Percentiles rank a stretch among this genome's conserved stretches.
Evolutionary conservation across 2,113 vertebrate genomes (phyloP).

Genomic region (Toxostoma redivivum): DNA sequence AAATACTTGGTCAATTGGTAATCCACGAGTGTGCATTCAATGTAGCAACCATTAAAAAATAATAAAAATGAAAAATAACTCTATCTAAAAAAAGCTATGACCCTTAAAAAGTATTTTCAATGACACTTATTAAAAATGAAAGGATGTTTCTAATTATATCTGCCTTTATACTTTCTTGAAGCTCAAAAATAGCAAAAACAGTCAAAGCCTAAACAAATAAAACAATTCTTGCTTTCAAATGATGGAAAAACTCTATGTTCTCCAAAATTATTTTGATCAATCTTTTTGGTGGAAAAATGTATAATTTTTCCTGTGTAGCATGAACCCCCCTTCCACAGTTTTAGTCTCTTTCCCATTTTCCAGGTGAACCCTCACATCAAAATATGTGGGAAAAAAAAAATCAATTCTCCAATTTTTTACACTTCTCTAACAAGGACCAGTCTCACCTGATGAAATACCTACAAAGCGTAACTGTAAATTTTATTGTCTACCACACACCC

Average conservation of each 20-base stretch:
- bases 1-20: background rate
- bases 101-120: background rate
- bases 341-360: background rate
- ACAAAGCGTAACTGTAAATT: constrained; percentile 1
- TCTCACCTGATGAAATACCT: constrained; percentile 34
- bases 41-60: background rate
- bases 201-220: background rate
- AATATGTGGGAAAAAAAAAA: background rate
- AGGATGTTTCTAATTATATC: background rate
- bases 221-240: background rate
- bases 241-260: background rate
- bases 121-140: background rate
- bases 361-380: background rate
- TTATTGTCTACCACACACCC: constrained; percentile 2
- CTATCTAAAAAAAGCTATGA: background rate
- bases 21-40: background rate
- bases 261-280: background rate
- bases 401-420: background rate
- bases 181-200: background rate
- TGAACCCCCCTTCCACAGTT: background rate
- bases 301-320: background rate
- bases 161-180: background rate
- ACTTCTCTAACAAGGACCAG: constrained; percentile 25
- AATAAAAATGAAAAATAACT: background rate
- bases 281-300: background rate